Evolutionary conservation across 2,113 vertebrate genomes (phyloP).

Genomic region (Hucho hucho): DNA sequence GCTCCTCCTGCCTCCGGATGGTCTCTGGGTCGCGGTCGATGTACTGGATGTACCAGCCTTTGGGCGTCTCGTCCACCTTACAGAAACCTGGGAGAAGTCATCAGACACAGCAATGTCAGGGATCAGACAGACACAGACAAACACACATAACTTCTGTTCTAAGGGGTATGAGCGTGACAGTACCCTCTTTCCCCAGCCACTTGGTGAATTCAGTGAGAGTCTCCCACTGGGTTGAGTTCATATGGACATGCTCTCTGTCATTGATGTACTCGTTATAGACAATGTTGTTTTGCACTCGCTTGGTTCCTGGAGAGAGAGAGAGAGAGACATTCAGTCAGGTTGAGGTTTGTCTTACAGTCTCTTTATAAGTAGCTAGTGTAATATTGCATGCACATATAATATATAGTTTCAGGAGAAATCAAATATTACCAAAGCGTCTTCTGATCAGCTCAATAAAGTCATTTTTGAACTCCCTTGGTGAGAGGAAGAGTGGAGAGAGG

Average conservation of each 20-base stretch:
- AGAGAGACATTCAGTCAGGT: background rate
- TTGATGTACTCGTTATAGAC: slow-evolving; percentile 98
- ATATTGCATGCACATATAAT: background rate
- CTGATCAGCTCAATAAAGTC: slow-evolving; percentile 93
- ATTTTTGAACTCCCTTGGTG: slow-evolving; percentile 86
- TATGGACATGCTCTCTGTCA: slow-evolving; percentile 92
- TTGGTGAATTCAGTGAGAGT: slow-evolving; percentile 97
- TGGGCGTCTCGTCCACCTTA: slow-evolving; percentile 97
- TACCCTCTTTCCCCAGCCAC: slow-evolving; percentile 97
- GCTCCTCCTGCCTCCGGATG: slow-evolving; percentile 90
- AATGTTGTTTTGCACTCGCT: slow-evolving; percentile 97
- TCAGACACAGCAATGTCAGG: background rate
- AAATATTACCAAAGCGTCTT: slow-evolving; percentile 88
- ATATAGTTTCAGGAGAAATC: background rate
- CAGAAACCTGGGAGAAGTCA: slow-evolving; percentile 77
- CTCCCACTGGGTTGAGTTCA: slow-evolving; percentile 98
- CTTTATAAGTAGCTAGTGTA: background rate
- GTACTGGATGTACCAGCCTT: slow-evolving; percentile 97
- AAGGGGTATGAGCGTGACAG: background rate
- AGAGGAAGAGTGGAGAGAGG: slow-evolving; percentile 29
- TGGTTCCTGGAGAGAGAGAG: slow-evolving; percentile 80
- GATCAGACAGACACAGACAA: background rate
- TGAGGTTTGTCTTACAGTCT: background rate
- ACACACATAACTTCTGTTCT: background rate
- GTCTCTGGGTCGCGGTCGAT: slow-evolving; percentile 96